phyloP scores from a whole-genome alignment of 2,888 invertebrate genomes.

The Heliconius charithonia region DNA sequence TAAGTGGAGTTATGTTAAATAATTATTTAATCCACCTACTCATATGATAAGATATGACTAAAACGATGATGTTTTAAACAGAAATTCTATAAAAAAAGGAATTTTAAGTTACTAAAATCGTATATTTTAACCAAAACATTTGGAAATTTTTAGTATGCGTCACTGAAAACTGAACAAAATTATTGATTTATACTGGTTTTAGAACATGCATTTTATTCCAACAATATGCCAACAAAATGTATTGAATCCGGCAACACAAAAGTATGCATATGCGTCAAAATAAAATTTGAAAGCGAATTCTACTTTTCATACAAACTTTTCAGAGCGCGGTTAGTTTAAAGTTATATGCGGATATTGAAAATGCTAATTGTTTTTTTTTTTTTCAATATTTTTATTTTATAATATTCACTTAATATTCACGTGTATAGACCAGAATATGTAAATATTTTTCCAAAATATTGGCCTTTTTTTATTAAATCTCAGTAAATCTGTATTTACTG shows the following conservation, averaged over 20 bases:
- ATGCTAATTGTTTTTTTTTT: constrained; percentile 10
- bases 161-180: neutral
- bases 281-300: neutral
- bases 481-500: neutral
- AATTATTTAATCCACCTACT: too few species aligned
- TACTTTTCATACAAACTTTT: constrained; percentile 8
- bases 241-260: constrained; percentile 1
- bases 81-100: too few species aligned
- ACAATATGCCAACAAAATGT: neutral
- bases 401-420: neutral
- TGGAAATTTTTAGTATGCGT: neutral
- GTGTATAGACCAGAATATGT: neutral
- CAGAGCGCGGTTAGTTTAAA: constrained; percentile 7
- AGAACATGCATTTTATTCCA: neutral
- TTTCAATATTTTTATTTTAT: neutral
- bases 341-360: neutral
- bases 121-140: neutral
- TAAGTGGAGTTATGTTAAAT: too few species aligned
- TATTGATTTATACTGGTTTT: neutral
- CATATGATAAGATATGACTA: too few species aligned
- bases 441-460: neutral
- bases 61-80: too few species aligned
- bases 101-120: too few species aligned
- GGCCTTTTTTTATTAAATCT: neutral
- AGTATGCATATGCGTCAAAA: constrained; percentile 14